phyloP scores from a whole-genome alignment of 2,113 vertebrate species.

The Suncus etruscus region DNA sequence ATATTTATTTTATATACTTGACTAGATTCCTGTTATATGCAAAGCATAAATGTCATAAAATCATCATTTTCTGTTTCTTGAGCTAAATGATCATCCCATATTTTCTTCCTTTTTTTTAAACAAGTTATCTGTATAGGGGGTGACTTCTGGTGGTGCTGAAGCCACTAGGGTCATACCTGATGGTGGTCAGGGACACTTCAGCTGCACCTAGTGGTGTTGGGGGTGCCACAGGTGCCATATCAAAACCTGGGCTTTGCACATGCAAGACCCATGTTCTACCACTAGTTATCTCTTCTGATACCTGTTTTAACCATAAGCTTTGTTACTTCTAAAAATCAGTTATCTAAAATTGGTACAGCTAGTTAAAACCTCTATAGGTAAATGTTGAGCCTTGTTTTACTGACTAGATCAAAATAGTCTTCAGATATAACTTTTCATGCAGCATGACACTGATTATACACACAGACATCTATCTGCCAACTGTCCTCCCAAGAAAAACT shows the following conservation, averaged over 20 bases:
- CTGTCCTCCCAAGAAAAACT: constrained; percentile 44
- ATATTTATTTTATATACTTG: constrained; percentile 37
- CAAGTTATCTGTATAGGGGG: too few species aligned
- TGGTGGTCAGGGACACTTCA: too few species aligned
- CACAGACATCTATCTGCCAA: neutral
- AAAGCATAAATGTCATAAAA: constrained; percentile 4
- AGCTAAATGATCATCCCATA: constrained; percentile 19
- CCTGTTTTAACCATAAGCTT: neutral
- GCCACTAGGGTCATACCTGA: too few species aligned
- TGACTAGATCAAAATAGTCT: constrained; percentile 10
- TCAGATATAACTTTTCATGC: constrained; percentile 36
- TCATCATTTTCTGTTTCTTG: constrained; percentile 54
- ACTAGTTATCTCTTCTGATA: too few species aligned
- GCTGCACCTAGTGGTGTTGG: too few species aligned
- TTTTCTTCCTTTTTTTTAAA: constrained; percentile 48
- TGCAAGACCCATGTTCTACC: too few species aligned
- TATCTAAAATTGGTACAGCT: constrained; percentile 22
- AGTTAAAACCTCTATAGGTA: constrained; percentile 33
- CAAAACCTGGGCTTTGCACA: too few species aligned
- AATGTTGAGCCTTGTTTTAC: constrained; percentile 54
- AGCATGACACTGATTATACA: neutral
- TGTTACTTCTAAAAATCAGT: constrained; percentile 7
- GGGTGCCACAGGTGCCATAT: too few species aligned
- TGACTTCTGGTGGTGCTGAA: too few species aligned
- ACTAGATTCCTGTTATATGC: constrained; percentile 13